phyloP scores from a whole-genome alignment of 1,140 invertebrate genomes.

The Leptestheria dahalacensis region DNA sequence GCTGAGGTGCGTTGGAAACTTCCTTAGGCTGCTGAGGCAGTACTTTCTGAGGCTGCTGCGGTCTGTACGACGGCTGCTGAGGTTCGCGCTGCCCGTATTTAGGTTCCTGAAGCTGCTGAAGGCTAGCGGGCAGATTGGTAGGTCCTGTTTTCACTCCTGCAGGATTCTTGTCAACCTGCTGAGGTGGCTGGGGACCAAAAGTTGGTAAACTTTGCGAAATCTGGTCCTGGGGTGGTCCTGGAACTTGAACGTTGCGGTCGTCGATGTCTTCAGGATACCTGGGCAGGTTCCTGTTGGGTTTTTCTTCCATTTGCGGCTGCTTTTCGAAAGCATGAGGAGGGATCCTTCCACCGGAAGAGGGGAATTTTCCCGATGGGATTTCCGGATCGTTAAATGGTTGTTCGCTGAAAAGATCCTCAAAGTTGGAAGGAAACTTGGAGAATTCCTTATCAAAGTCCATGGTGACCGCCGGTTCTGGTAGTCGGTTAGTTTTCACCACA shows the following conservation, averaged over 20 bases:
- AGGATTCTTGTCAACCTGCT: neutral
- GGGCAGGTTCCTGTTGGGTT: neutral
- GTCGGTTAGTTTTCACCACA: neutral
- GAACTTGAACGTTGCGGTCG: neutral
- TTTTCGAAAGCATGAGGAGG: neutral
- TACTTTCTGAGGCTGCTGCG: neutral
- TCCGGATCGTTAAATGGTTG: neutral
- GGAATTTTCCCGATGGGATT: neutral
- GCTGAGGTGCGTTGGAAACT: neutral
- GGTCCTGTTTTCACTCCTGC: too few relatives aligned
- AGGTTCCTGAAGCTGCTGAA: too few relatives aligned
- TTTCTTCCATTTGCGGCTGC: neutral
- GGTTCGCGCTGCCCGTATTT: too few relatives aligned
- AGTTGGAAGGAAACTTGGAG: slow-evolving; percentile 4
- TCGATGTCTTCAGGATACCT: neutral
- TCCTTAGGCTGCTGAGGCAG: neutral
- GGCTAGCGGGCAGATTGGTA: too few relatives aligned
- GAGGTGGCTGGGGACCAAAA: neutral
- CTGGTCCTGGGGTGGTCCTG: too few relatives aligned
- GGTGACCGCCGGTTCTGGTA: neutral
- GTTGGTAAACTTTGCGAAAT: neutral
- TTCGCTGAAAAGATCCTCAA: slow-evolving; percentile 7
- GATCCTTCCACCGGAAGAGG: too few relatives aligned
- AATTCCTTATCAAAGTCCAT: neutral
- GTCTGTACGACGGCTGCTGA: too few relatives aligned